Conservation (phyloP, 1,140 invertebrate genomes). For the Dreissena rostriformis region DNA sequence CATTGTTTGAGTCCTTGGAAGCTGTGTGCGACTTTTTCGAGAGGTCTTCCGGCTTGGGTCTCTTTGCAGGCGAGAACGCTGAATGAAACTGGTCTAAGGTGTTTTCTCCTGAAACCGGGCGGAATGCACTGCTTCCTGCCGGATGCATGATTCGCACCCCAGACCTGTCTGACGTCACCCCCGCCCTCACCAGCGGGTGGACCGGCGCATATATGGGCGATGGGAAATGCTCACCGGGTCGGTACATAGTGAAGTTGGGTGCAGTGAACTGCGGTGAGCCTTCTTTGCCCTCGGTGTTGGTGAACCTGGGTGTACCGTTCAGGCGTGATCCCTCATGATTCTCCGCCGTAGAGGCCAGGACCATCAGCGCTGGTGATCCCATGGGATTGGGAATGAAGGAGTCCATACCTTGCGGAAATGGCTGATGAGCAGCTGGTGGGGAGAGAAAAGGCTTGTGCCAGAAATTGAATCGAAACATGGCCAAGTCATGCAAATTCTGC, state of each 20-base stretch:
- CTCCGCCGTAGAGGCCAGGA: constrained; percentile 88
- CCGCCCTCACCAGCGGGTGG: constrained; percentile 71
- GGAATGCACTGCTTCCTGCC: constrained; percentile 73
- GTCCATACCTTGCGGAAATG: constrained; percentile 83
- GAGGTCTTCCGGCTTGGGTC: constrained; percentile 71
- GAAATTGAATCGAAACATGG: constrained; percentile 80
- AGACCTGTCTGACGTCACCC: constrained; percentile 65
- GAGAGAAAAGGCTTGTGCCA: constrained; percentile 79
- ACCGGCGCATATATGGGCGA: constrained; percentile 75
- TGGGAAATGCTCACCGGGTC: constrained; percentile 74
- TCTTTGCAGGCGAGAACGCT: constrained; percentile 77
- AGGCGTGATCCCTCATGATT: constrained; percentile 85
- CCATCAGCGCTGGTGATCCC: constrained; percentile 90
- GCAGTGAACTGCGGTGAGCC: constrained; percentile 67
- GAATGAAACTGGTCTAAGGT: constrained; percentile 73
- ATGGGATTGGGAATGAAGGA: constrained; percentile 87
- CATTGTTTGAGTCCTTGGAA: background rate
- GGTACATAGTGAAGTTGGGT: constrained; percentile 73
- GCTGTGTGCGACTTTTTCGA: constrained; percentile 16
- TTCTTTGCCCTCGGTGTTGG: constrained; percentile 72
- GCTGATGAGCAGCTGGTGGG: constrained; percentile 68
- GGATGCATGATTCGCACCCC: constrained; percentile 69
- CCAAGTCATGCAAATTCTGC: constrained; percentile 66
- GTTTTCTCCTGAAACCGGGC: constrained; percentile 70
- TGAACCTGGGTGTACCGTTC: constrained; percentile 67